Base-by-base conservation (phyloP, 2,797 vertebrate genomes). In the Limnodromus scolopaceus region DNA sequence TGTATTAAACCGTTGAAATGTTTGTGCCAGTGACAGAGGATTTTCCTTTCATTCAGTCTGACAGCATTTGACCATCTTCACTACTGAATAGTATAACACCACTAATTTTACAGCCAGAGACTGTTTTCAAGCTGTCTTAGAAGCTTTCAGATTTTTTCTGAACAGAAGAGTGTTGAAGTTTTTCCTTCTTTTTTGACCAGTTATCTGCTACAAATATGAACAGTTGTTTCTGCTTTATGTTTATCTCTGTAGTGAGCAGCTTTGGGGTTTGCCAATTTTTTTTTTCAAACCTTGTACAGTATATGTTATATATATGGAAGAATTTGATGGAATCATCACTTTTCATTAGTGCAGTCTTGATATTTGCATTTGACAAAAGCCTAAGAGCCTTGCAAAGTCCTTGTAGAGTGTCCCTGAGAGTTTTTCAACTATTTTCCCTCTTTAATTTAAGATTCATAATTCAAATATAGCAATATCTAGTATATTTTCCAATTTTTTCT, bases 111-210 rank as follows among this genome's bases (percentile, higher is more conserved):
- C 63, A 92, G 78, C 72, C 93, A 92, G 83, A 84, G 23, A 80
- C 57, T 87, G 74, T 90, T 84, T 70, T 90, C 90, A 90, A 81
- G 89, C 58, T 94, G 92, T 88, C 84, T 88, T 66, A 36, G 53
- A 87, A 87, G 72, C 49, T 78, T 83, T 89, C 41, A 38, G 30
- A n/a, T 54, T 79, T 89, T 84, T 70, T 71, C 46, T 23, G 72
- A 90, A 76, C 53, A 80, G 90, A 92, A 87, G 41, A 15, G n/a
- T 43, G 30, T 46, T 87, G 68, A 75, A 79, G 41, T 45, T 90
- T 75, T 87, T 83, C 72, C 53, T 41, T 65, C 39, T 83, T 92
- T 87, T 94, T 76, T 79, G 78, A 92, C 78, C 83, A 70, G 34
- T 66, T 92, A 61, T 71, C 53, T 80, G 68, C 64, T 87, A 87